Evolutionary conservation across 1,140 invertebrate genomes (phyloP), one percentile per base, ranked within the genome.

Genomic region (Caerostris extrusa): DNA sequence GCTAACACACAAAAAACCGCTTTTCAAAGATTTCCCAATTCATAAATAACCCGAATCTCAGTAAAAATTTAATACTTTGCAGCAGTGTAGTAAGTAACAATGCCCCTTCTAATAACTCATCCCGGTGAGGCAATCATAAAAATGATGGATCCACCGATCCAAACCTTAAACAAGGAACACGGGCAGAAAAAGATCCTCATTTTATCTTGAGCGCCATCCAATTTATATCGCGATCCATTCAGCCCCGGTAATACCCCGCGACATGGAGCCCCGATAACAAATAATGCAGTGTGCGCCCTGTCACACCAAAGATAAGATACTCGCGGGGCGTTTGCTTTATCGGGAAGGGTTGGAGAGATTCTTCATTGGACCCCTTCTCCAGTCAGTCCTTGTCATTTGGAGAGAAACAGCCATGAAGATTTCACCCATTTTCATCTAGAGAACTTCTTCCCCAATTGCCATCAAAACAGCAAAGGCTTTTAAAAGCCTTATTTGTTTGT

Each of bases 141-240:
- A 56, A 58, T 83, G 82, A 83, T 83, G 10, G 82, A 83, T 83
- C 56, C 56, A 17, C 34, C 55, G 53, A 56, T 83, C 55, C 19
- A 6, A 56, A 57, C 55, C 82, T 83, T 83, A 83, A 83, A 83
- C 82, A 58, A 77, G 71, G 71, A 77, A 67, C 71, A 53, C 3
- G 8, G 19, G 19, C 50, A 83, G 56, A 83, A 57, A 83, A 83
- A 19, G 56, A 7, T 19, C 82, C 82, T 58, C 82, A 58, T 58
- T 83, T 83, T 57, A 83, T 83, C 82, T 19, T n/a, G 50, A 82
- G 81, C 53, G 53, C 50, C 53, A 83, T 83, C 82, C 82, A 83
- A 83, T 83, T 83, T 83, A 83, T 83, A 58, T 83, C 82, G 82
- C 82, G 8, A 83, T 83, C 55, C 82, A 83, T 83, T 83, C 56